A percentile compares a stretch with the other conserved stretches of the same genome.
Conservation (phyloP, 2,797 vertebrate species). For the Spea hammondii region DNA sequence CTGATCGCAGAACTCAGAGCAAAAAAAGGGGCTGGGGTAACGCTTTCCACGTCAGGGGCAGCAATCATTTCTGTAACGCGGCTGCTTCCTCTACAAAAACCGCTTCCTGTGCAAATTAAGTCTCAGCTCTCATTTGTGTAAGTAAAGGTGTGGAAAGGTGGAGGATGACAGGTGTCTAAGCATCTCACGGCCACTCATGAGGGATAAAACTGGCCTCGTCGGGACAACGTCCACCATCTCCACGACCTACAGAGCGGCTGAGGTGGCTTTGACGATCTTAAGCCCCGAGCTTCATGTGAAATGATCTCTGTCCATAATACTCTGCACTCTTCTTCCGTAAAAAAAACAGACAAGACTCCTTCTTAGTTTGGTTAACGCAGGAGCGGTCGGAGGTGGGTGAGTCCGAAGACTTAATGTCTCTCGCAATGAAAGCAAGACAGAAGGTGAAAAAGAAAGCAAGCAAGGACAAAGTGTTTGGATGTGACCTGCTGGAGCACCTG, state of each 20-base stretch:
- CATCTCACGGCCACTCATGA: not conserved
- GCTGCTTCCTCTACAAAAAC: conserved; percentile 41
- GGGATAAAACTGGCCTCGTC: not conserved
- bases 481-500: conserved; percentile 84
- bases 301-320: not conserved
- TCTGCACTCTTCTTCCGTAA: not conserved
- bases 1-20: conserved; percentile 13
- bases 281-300: not conserved
- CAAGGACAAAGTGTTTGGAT: conserved; percentile 90
- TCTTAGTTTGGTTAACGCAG: not conserved
- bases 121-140: not conserved
- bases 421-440: conserved; percentile 72
- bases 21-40: conserved; percentile 15
- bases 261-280: not conserved
- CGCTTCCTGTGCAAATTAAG: conserved; percentile 47
- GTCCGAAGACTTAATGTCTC: conserved; percentile 40
- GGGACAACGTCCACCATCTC: no score
- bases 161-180: conserved; percentile 1
- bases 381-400: not conserved
- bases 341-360: no score
- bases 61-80: conserved; percentile 30
- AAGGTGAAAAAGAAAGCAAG: conserved; percentile 73
- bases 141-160: not conserved
- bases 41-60: conserved; percentile 10
- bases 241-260: no score